Base-by-base conservation (phyloP, 2,888 invertebrate genomes). In the Apomyelois bistriatella region DNA sequence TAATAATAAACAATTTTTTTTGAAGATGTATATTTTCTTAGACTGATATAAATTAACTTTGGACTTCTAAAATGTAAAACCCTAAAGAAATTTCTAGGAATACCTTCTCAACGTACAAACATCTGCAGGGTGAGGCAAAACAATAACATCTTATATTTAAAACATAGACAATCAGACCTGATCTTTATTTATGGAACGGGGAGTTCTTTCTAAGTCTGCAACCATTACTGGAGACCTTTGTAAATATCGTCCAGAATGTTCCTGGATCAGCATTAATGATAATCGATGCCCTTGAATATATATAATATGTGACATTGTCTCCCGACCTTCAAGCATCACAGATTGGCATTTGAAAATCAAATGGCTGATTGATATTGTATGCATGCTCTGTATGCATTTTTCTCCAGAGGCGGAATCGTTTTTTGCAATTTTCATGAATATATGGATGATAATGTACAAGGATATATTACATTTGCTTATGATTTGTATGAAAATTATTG, bases 301-400 rank as follows among this genome's bases (percentile, higher is more conserved):
- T 52, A 61, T 64, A 65, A 64, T 57, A 42, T 58, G 41, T 71
- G 74, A 74, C 72, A 75, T 75, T 79, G 76, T 57, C 56, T 52
- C 36, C 41, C 50, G 66, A 72, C 74, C 76, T 76, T 76, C 65
- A 30, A 47, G 62, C 56, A 66, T 61, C 63, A 56, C 56, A 64
- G 58, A 66, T 62, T 57, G 43, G 32, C 62, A 77, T 79, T 76
- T 75, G 67, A 72, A 75, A 79, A 78, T 59, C 74, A 76, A 79
- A 79, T 74, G 52, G 38, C 61, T 51, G 53, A 59, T 66, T 72
- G 64, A 54, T 53, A 58, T 55, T 55, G 54, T 59, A 58, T 58
- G 55, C 58, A 40, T 48, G 51, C 47, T 54, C 40, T 41, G 35
- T 43, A 55, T 59, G 56, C 59, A 59, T 56, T 53, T 61, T 54